Base-by-base conservation (phyloP, 2,113 vertebrate species). In the Notothenia rossii region DNA sequence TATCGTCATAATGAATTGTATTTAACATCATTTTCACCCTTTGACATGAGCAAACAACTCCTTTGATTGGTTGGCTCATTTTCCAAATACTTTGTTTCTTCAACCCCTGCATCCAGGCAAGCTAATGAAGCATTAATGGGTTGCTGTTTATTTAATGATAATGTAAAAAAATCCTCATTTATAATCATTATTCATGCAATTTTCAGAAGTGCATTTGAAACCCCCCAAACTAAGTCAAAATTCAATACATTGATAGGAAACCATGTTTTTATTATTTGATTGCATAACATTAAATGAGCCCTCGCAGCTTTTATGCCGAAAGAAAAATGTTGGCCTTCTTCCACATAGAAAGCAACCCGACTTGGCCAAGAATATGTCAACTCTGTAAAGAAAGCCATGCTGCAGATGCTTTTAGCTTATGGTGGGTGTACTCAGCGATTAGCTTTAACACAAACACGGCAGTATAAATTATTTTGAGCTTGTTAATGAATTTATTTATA, bases 281-380 rank as follows among this genome's bases (percentile, higher is more conserved):
- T 94, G 89, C 90, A 88, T 94, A 93, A 94, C 82, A 92, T 91
- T 91, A 92, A 93, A 88, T 78, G 70, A 86, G 86, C 71, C 89
- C 86, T 89, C 72, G 11, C 83, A 86, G 92, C 86, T 88, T 93
- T 82, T 66, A 87, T 85, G 88, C 89, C 86, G 86, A 88, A 84
- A 82, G 81, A 91, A 93, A 40, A 88, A 85, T 71, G 75, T 93
- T 95, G 94, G 94, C 94, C 77, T 76, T 72, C 77, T 86, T 95
- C 94, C 95, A 94, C 86, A 62, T 36, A 69, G 76, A 86, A 84
- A 85, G 78, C 85, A 63, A 90, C 86, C 85, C 69, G 81, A 83
- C 84, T 90, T 86, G 85, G 94, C 94, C 94, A 94, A 95, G 94
- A 95, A 94, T 86, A 88, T 94, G 94, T 94, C 95, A 94, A 86